Conservation (phyloP, 2,888 invertebrate genomes). For the Saturnia pavonia region DNA sequence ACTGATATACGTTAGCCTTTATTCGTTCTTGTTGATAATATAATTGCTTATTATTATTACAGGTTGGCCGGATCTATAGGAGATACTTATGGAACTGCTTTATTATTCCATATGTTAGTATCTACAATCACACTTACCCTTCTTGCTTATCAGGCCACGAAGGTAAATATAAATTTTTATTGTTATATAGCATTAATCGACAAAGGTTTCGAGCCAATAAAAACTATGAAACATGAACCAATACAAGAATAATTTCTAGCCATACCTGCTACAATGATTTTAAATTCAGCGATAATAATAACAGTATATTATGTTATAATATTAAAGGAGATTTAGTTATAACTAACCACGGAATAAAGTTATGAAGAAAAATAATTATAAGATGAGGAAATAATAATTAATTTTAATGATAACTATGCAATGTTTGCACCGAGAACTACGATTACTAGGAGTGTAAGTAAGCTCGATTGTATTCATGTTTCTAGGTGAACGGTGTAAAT, state of each 20-base stretch:
- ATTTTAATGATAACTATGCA: not conserved
- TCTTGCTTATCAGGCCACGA: conserved; percentile 93
- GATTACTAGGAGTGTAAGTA: not conserved
- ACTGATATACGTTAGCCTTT: not conserved
- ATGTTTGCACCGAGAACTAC: not conserved
- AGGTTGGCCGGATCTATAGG: conserved; percentile 91
- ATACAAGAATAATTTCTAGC: no score
- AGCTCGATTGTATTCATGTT: not conserved
- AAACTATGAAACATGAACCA: no score
- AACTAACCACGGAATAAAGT: no score
- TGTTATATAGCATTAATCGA: not conserved
- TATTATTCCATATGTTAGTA: conserved; percentile 92
- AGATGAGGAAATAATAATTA: no score
- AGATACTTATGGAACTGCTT: conserved; percentile 91
- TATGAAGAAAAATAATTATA: no score
- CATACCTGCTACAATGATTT: no score
- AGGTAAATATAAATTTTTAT: conserved; percentile 72
- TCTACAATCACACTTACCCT: conserved; percentile 92
- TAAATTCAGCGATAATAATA: no score
- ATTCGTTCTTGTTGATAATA: not conserved
- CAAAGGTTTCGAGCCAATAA: not conserved
- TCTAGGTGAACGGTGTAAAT: conserved; percentile 87
- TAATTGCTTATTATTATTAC: conserved; percentile 29
- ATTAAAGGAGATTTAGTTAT: no score
- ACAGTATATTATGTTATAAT: no score